Evolutionary conservation across 1,140 invertebrate species (phyloP).

Genomic region (Drosophila bocqueti): DNA sequence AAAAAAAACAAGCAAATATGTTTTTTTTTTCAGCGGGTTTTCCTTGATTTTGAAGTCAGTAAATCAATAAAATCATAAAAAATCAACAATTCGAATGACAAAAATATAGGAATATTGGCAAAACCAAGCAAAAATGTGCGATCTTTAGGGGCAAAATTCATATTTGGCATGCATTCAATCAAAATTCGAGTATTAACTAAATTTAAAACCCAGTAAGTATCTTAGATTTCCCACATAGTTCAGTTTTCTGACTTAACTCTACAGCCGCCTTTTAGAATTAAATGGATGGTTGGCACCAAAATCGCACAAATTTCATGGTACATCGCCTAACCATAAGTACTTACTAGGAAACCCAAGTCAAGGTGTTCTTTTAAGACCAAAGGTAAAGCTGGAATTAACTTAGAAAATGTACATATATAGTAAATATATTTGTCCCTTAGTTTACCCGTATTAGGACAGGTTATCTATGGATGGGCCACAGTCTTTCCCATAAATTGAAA

Average conservation of each 20-base stretch:
- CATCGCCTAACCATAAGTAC: too few relatives aligned
- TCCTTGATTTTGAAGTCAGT: neutral
- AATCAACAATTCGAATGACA: neutral
- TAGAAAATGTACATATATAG: neutral
- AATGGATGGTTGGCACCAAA: slow-evolving; percentile 5
- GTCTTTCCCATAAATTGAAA: too few relatives aligned
- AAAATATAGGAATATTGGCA: slow-evolving; percentile 1
- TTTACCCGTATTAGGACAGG: neutral
- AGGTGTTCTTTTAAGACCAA: neutral
- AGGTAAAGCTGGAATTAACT: neutral
- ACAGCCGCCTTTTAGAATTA: slow-evolving; percentile 7
- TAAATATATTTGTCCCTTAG: neutral
- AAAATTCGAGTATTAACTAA: slow-evolving; percentile 52
- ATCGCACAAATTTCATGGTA: neutral
- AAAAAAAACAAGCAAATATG: slow-evolving; percentile 35
- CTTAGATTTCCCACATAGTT: neutral
- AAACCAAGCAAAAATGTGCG: slow-evolving; percentile 13
- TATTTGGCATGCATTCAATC: slow-evolving; percentile 44
- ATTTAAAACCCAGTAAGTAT: slow-evolving; percentile 26
- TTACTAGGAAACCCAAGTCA: neutral
- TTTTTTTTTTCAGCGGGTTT: neutral
- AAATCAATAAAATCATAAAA: slow-evolving; percentile 2
- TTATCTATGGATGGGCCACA: neutral
- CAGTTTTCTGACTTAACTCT: neutral
- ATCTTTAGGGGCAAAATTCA: slow-evolving; percentile 32